phyloP scores from a whole-genome alignment of 2,888 invertebrate species.

The Coelinius sp. region DNA sequence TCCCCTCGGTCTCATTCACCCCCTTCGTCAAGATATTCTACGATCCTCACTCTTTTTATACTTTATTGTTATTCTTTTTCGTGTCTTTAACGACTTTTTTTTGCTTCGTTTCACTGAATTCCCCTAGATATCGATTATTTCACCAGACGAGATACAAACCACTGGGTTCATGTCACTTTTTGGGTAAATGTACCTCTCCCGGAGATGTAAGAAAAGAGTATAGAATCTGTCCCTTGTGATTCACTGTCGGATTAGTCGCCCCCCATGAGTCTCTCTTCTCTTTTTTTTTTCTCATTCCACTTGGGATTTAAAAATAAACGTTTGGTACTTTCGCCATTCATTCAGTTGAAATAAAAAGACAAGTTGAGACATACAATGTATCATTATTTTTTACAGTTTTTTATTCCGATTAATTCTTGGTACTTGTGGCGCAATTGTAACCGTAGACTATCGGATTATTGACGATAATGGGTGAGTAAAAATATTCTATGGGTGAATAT shows the following conservation, averaged over 20 bases:
- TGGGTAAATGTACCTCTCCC: conserved; percentile 8
- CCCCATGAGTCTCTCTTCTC: conserved; percentile 2
- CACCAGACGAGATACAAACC: not conserved
- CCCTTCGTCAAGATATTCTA: conserved; percentile 32
- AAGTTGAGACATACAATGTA: conserved; percentile 24
- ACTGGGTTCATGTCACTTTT: conserved; percentile 4
- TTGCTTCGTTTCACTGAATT: not conserved
- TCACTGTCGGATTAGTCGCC: conserved; percentile 25
- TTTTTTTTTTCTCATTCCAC: not conserved
- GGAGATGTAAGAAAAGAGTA: conserved; percentile 6
- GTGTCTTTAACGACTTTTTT: not conserved
- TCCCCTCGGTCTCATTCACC: conserved; percentile 40
- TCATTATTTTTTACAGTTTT: conserved; percentile 15
- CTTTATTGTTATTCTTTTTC: conserved; percentile 6
- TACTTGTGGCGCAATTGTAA: conserved; percentile 1
- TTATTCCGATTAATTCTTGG: not conserved
- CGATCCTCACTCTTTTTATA: conserved; percentile 38
- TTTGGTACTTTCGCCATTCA: conserved; percentile 33
- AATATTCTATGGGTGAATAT: not conserved
- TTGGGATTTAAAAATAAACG: conserved; percentile 35
- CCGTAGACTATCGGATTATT: conserved; percentile 7
- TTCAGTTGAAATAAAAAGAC: conserved; percentile 25
- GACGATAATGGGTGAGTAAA: not conserved
- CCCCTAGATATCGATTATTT: conserved; percentile 48
- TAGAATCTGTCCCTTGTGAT: conserved; percentile 15